These are phyloP conservation scores for Corvus moneduloides DNA, from an alignment of 2,113 vertebrate genomes.

Conservation along the genomic window DNA sequence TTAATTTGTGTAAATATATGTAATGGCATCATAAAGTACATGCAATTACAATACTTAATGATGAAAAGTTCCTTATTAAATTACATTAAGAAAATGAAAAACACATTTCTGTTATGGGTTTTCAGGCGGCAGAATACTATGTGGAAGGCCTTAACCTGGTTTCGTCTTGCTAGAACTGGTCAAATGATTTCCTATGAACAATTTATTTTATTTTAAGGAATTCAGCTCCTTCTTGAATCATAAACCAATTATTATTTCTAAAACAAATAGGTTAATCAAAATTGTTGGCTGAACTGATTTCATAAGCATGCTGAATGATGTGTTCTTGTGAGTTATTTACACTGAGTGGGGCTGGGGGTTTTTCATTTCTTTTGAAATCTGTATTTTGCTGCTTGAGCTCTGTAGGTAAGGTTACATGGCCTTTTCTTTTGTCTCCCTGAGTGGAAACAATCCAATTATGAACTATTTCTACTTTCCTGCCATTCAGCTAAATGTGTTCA, in stretches of 20 bases:
- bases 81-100: slow-evolving; percentile 68
- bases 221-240: slow-evolving; percentile 1
- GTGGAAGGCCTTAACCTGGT: slow-evolving; percentile 27
- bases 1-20: slow-evolving; percentile 59
- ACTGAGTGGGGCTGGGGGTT: neutral
- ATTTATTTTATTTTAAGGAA: slow-evolving; percentile 48
- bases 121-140: slow-evolving; percentile 48
- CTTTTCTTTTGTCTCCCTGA: neutral
- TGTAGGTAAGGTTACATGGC: neutral
- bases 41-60: slow-evolving; percentile 61
- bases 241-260: neutral
- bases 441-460: neutral
- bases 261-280: neutral
- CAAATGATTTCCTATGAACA: neutral
- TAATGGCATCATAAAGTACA: slow-evolving; percentile 63
- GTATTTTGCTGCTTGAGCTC: neutral
- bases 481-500: neutral
- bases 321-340: neutral
- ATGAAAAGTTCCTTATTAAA: slow-evolving; percentile 65
- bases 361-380: neutral
- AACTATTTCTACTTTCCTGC: neutral
- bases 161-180: slow-evolving; percentile 31
- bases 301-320: neutral
- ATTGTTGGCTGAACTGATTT: neutral
- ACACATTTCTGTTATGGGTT: slow-evolving; percentile 56